A percentile compares a stretch with the other conserved stretches of the same genome.
Evolutionary conservation across 2,113 vertebrate genomes (phyloP).

Genomic region (Phalacrocorax pelagicus): DNA sequence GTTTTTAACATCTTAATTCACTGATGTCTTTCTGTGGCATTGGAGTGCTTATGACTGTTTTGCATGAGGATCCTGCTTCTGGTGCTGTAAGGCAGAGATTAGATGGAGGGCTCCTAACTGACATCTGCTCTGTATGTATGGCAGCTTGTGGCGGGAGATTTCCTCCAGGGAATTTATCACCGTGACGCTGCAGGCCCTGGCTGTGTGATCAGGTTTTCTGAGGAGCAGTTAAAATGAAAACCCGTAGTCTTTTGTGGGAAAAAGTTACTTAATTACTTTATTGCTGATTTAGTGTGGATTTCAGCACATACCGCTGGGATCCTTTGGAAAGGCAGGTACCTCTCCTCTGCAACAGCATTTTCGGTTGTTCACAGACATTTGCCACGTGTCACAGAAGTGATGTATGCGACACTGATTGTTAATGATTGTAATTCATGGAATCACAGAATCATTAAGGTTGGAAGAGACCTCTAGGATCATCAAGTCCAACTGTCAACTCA

Average conservation of each 20-base stretch:
- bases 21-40: background rate
- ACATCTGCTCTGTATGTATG: background rate
- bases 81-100: background rate
- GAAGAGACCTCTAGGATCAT: too few relatives aligned
- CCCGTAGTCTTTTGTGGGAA: background rate
- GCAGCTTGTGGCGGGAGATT: background rate
- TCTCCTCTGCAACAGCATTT: background rate
- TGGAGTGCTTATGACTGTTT: background rate
- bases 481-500: too few relatives aligned
- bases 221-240: background rate
- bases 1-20: background rate
- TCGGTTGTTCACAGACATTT: background rate
- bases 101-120: background rate
- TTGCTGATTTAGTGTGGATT: slow-evolving; percentile 15
- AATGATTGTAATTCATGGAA: background rate
- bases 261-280: background rate
- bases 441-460: too few relatives aligned
- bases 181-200: background rate
- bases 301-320: background rate
- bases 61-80: background rate
- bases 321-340: background rate
- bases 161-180: background rate
- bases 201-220: background rate
- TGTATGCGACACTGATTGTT: fast-evolving
- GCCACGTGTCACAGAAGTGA: background rate